These are phyloP conservation scores for Urosaurus nigricauda DNA, from an alignment of 2,797 vertebrate species.

Conservation along the genomic window DNA sequence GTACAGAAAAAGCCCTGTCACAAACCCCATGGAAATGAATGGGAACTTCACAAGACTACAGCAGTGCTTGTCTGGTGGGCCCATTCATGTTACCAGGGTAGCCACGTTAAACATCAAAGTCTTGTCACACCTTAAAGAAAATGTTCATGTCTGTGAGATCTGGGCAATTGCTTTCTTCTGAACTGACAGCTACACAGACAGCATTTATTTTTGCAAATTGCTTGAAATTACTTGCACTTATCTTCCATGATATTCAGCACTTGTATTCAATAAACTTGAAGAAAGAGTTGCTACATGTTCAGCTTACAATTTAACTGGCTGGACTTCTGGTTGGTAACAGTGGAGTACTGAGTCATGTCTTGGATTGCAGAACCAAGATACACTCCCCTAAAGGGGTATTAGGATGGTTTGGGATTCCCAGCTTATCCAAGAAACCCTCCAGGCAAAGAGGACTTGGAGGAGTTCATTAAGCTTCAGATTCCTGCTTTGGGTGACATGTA, in stretches of 20 bases:
- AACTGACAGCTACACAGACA: not conserved
- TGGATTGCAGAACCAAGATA: not conserved
- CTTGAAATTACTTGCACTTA: not conserved
- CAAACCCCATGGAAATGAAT: not conserved
- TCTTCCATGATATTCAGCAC: slow-evolving; percentile 14
- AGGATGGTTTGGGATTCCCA: too few species aligned
- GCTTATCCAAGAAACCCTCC: too few species aligned
- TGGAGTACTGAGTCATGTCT: not conserved
- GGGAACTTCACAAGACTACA: not conserved
- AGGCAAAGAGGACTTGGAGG: too few species aligned
- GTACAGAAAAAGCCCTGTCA: too few species aligned
- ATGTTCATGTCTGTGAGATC: not conserved
- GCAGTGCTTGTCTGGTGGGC: not conserved
- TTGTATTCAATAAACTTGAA: not conserved
- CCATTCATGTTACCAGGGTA: not conserved
- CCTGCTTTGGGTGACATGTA: too few species aligned
- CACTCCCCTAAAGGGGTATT: too few species aligned
- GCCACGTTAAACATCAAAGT: too few species aligned
- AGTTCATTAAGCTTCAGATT: too few species aligned
- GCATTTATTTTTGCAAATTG: not conserved
- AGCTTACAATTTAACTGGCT: not conserved
- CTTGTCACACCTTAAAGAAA: not conserved
- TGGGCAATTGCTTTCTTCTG: not conserved
- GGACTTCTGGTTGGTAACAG: not conserved
- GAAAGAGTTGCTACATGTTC: not conserved